Evolutionary conservation across 2,113 vertebrate genomes (phyloP).

Genomic region (Patagioenas fasciata): DNA sequence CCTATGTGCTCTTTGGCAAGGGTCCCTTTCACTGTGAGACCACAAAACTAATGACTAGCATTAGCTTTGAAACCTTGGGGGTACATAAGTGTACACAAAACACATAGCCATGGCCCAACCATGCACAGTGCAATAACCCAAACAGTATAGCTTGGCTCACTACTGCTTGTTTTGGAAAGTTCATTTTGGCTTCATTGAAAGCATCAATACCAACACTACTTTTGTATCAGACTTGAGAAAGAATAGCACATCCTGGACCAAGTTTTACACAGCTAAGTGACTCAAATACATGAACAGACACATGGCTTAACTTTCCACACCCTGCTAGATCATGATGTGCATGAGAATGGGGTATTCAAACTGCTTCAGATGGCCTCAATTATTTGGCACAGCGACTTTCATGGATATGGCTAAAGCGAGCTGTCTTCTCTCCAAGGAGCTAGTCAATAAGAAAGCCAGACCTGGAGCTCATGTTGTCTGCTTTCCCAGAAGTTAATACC

Average conservation of each 20-base stretch:
- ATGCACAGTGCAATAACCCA: accelerated
- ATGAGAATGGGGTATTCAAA: background rate
- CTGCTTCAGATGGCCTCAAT: background rate
- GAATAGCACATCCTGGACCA: background rate
- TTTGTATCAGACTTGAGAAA: background rate
- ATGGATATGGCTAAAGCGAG: background rate
- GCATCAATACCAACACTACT: background rate
- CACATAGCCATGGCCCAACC: background rate
- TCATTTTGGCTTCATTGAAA: background rate
- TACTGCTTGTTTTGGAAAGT: background rate
- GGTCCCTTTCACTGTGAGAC: background rate
- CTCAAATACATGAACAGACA: background rate
- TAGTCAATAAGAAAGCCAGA: background rate
- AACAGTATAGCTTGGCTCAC: background rate
- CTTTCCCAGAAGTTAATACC: conserved; percentile 34
- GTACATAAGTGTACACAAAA: background rate
- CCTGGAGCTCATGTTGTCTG: background rate
- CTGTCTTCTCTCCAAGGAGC: background rate
- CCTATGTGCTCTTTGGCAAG: background rate
- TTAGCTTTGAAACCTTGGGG: background rate
- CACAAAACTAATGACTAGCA: background rate
- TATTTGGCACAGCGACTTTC: background rate
- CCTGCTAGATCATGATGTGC: background rate
- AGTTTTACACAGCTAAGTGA: background rate
- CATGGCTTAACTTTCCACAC: background rate